Percentiles rank a stretch among this genome's conserved stretches.
These are phyloP conservation scores for Porites divaricata DNA, from an alignment of 92 coral and sea anemone species.

Conservation along the genomic window DNA sequence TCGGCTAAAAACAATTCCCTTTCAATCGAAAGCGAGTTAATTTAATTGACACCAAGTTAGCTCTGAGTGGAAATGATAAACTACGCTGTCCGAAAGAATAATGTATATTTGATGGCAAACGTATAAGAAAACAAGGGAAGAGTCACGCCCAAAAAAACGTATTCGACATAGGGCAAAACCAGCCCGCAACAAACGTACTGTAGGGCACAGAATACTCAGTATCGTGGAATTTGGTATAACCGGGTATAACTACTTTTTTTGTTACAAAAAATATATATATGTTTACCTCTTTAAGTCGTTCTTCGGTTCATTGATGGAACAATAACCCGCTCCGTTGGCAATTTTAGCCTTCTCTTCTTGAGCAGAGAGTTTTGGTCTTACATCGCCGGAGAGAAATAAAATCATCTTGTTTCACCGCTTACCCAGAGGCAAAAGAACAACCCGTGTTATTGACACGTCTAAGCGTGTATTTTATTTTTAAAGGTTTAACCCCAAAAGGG, in stretches of 20 bases:
- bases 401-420: constrained; percentile 10
- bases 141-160: constrained; percentile 6
- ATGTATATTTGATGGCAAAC: not conserved
- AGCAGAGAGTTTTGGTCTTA: not conserved
- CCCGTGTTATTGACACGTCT: constrained; percentile 16
- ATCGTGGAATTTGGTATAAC: no score
- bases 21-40: constrained; percentile 20
- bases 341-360: not conserved
- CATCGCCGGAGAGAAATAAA: not conserved
- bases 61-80: not conserved
- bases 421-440: constrained; percentile 23
- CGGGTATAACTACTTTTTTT: no score
- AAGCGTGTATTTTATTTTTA: constrained; percentile 23
- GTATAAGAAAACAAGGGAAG: not conserved
- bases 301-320: not conserved
- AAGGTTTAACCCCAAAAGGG: constrained; percentile 41
- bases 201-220: not conserved
- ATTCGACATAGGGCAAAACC: no score
- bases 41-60: constrained; percentile 8
- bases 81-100: not conserved
- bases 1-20: not conserved
- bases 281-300: not conserved
- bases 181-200: not conserved
- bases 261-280: not conserved
- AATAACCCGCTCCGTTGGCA: not conserved